Base-by-base conservation (phyloP, 92 coral and sea anemone species). In the Parazoanthus atlanticus region DNA sequence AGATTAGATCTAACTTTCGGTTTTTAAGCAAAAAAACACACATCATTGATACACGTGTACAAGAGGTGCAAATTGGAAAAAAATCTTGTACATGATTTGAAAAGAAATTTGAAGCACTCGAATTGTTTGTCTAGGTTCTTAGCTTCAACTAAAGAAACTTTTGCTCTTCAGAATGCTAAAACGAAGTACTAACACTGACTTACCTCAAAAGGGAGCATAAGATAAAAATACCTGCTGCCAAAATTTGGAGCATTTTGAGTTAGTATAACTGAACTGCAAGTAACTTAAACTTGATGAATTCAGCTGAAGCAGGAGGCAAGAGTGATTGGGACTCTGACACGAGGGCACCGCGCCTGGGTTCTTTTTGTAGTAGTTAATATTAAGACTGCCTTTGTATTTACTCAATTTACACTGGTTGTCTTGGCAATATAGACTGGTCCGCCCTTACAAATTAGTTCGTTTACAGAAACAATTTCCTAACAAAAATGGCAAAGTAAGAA, bases 391-490 rank as follows among this genome's bases (percentile, higher is more conserved):
- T 25, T 19, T 33, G 34, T 82, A 43, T 82, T 82, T 65, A 40
- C 76, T 66, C 29, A 38, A 38, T 82, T 13, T 40, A 82, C 32
- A 9, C 58, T 66, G 61, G 86, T 82, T 65, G 19, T 74, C 36
- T 66, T 82, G 86, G 76, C 72, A 82, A 81, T 36, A 33, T 25
- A 69, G 64, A 19, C 32, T 75, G 32, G 19, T 65, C 86, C 15
- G 34, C 76, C 75, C 86, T 34, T 12, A 38, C 19, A 82, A 81
- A 66, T 82, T 66, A 82, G 31, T 82, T 66, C 32, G 71, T 82
- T 65, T 66, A 16, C 76, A 82, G 29, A 64, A 36, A 3, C 33
- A 81, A 81, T 81, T 81, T 82, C 76, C 58, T 66, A 58, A 65
- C 76, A 65, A 43, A 40, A 34, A 66, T 40, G 15, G 85, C 31